These are phyloP conservation scores for Hepsetus odoe DNA, from an alignment of 2,113 vertebrate genomes.

Conservation along the genomic window DNA sequence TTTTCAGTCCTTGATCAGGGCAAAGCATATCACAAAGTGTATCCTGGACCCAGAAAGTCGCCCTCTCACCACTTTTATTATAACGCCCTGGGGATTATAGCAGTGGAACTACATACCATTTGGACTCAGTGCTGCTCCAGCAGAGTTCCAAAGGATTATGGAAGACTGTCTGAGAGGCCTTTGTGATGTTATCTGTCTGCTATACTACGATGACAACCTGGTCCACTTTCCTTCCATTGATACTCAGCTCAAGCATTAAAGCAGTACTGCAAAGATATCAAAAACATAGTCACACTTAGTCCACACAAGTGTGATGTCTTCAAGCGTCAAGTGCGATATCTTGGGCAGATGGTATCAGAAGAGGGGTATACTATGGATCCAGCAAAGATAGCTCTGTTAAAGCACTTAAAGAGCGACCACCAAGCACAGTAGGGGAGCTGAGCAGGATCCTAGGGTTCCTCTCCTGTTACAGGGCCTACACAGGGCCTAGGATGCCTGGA, in stretches of 20 bases:
- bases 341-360: not conserved
- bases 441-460: no score
- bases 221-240: conserved; percentile 25
- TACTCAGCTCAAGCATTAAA: not conserved
- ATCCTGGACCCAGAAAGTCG: conserved; percentile 13
- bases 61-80: no score
- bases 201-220: conserved; percentile 35
- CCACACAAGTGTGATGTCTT: not conserved
- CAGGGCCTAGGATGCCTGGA: conserved; percentile 24
- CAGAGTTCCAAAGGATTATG: conserved; percentile 41
- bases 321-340: not conserved
- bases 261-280: not conserved
- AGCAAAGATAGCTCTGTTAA: not conserved
- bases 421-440: not conserved
- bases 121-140: conserved; percentile 10
- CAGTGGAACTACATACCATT: not conserved
- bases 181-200: conserved; percentile 2
- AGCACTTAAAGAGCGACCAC: not conserved
- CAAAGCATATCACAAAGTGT: conserved; percentile 13
- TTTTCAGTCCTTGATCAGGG: not conserved
- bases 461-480: conserved; percentile 33
- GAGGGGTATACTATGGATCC: conserved; percentile 1
- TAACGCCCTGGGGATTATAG: conserved; percentile 10
- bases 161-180: not conserved
- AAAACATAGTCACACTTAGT: not conserved